Base-by-base conservation (phyloP, 1,140 invertebrate genomes). In the Schlechtendalia chinensis region DNA sequence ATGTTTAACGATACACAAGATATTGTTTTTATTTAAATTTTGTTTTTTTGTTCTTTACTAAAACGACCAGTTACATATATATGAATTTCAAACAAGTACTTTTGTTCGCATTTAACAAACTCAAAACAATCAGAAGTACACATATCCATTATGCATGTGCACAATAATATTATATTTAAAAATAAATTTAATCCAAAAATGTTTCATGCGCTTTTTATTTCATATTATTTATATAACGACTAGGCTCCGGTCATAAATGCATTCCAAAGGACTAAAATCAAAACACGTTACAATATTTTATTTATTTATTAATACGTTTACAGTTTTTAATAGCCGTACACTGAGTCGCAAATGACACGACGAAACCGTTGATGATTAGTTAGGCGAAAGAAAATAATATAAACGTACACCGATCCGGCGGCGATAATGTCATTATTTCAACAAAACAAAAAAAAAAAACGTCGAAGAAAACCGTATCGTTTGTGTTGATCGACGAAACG, bases 251-350 rank as follows among this genome's bases (percentile, higher is more conserved):
- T 29, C 69, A 24, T 72, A 54, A 53, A 72, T 8, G 32, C 54
- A 53, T 72, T 72, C 17, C 11, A 24, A 72, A 72, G 50, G 69
- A 54, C 47, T n/a, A 54, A 53, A 54, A n/a, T 72, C 24, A 54
- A 72, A 71, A 54, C 4, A 12, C 24, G 50, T 72, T 54, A 54
- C 27, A 14, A 54, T 72, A 39, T 39, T 8, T n/a, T n/a, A n/a
- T n/a, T n/a, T n/a, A n/a, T n/a, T n/a, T n/a, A n/a, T n/a, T n/a
- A n/a, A 8, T 3, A 39, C 32, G 32, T 39, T 39, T 39, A 39
- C 32, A 8, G 8, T 4, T 39, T 39, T 39, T 8, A 39, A 39
- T 39, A 39, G 32, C 32, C 32, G 32, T 39, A 39, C 32, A 8
- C 32, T 29, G n/a, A 72, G 29, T 17, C 50, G 24, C 19, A 53